These are phyloP conservation scores for Drosophila diplacantha DNA, from an alignment of 2,888 invertebrate genomes.

Conservation along the genomic window DNA sequence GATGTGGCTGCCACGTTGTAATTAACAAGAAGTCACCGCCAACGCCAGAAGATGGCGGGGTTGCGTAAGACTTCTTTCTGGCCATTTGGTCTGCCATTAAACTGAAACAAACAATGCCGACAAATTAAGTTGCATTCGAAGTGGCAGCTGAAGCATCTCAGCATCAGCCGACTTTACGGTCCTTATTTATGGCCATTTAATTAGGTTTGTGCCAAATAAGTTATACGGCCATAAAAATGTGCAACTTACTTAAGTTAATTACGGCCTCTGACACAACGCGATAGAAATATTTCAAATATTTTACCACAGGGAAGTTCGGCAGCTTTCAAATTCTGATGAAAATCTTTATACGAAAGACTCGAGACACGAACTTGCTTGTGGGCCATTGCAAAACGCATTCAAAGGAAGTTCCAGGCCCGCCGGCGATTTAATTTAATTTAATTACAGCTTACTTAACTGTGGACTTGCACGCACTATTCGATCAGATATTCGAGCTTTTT, in stretches of 20 bases:
- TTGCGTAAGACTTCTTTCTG: slow-evolving; percentile 48
- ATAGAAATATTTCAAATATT: slow-evolving; percentile 31
- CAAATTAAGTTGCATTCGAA: slow-evolving; percentile 38
- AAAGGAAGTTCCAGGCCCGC: slow-evolving; percentile 10
- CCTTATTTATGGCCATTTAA: slow-evolving; percentile 50
- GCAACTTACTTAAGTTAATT: slow-evolving; percentile 29
- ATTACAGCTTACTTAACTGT: slow-evolving; percentile 47
- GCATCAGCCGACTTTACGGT: background rate
- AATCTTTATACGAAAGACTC: slow-evolving; percentile 51
- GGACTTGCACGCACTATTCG: slow-evolving; percentile 34
- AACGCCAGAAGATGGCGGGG: slow-evolving; percentile 54
- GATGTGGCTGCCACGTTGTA: slow-evolving; percentile 51
- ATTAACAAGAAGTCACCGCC: slow-evolving; percentile 50
- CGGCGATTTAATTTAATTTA: slow-evolving; percentile 53
- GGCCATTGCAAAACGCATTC: slow-evolving; percentile 44
- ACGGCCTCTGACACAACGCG: slow-evolving; percentile 2
- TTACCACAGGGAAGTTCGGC: background rate
- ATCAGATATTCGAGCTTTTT: slow-evolving; percentile 10
- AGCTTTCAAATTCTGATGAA: background rate
- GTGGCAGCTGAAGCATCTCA: slow-evolving; percentile 2
- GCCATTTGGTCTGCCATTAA: slow-evolving; percentile 12
- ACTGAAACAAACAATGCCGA: slow-evolving; percentile 33
- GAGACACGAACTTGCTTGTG: slow-evolving; percentile 57
- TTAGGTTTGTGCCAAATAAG: slow-evolving; percentile 37
- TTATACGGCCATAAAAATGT: slow-evolving; percentile 37